Base-by-base conservation (phyloP, 2,797 vertebrate genomes). In the Philypnodon macrostomus region DNA sequence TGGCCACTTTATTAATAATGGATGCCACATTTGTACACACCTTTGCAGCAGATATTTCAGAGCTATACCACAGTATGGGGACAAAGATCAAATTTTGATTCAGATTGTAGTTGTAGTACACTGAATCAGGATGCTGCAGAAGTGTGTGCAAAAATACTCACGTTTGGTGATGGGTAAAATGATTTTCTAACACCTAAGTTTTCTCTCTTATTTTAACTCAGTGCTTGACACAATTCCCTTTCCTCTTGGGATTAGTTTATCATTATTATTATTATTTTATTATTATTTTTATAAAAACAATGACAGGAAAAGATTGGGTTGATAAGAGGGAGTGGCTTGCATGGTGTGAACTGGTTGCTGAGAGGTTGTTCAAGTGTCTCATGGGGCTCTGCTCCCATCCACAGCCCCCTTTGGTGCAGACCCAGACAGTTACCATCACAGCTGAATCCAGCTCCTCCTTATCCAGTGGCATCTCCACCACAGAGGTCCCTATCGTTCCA, bases 391-490 rank as follows among this genome's bases (percentile, higher is more conserved):
- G 70, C 80, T 86, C 73, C 80, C 79, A 55, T 85, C 80, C 62
- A 81, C 82, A 97, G 95, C 95, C 94, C 31, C 95, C 95, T 0
- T 88, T 97, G 76, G 95, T 96, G 87, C 93, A 96, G 91, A 97
- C 94, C 15, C 93, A 95, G 79, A 94, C 92, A 1, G 91, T 96
- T 85, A 96, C 94, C 82, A 93, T 96, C 87, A 91, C 92, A 8
- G 92, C 95, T 2, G 84, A 81, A 50, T 88, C 93, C 85, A 86
- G 72, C 13, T 79, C 90, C 23, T 57, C 90, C 23, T 57, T 76
- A 74, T 87, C 91, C 80, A 91, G 90, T 11, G 91, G 93, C 84
- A 90, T 94, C 72, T 88, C 93, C 73, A 97, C 94, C 9, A 95
- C 92, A 85, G 92, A 96, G 3, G 92, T 96, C 40, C 94, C 95